phyloP scores from a whole-genome alignment of 2,113 vertebrate species.

The Istiophorus platypterus region DNA sequence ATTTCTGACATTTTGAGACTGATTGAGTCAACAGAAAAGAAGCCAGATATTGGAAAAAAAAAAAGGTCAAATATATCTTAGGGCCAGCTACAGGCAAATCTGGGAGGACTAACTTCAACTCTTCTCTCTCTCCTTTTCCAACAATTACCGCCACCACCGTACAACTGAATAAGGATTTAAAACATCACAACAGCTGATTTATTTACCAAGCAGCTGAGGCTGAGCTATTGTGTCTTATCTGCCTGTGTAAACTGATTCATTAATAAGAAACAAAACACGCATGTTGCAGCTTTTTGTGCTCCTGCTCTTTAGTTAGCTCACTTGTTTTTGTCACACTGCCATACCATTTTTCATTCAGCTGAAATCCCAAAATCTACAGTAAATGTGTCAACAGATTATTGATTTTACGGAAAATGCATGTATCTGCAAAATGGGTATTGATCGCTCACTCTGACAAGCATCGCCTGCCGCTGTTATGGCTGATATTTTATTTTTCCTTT shows the following conservation, averaged over 20 bases:
- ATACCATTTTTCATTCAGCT: neutral
- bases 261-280: neutral
- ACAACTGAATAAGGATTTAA: neutral
- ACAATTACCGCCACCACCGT: neutral
- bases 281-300: constrained; percentile 1
- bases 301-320: neutral
- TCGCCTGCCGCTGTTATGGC: constrained; percentile 15
- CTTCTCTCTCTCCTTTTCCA: neutral
- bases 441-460: constrained; percentile 35
- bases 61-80: neutral
- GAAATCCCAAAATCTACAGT: constrained; percentile 44
- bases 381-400: constrained; percentile 51
- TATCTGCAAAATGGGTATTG: constrained; percentile 60
- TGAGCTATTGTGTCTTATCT: neutral
- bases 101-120: neutral
- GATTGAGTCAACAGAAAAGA: neutral
- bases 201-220: neutral
- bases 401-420: constrained; percentile 53
- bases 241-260: neutral
- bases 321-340: constrained; percentile 11
- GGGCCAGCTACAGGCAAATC: neutral
- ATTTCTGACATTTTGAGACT: neutral
- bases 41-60: neutral
- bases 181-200: neutral
- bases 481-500: constrained; percentile 34